A percentile compares a stretch with the other conserved stretches of the same genome.
Conservation (phyloP, 2,113 vertebrate genomes). For the Rhegmatorhina hoffmannsi region DNA sequence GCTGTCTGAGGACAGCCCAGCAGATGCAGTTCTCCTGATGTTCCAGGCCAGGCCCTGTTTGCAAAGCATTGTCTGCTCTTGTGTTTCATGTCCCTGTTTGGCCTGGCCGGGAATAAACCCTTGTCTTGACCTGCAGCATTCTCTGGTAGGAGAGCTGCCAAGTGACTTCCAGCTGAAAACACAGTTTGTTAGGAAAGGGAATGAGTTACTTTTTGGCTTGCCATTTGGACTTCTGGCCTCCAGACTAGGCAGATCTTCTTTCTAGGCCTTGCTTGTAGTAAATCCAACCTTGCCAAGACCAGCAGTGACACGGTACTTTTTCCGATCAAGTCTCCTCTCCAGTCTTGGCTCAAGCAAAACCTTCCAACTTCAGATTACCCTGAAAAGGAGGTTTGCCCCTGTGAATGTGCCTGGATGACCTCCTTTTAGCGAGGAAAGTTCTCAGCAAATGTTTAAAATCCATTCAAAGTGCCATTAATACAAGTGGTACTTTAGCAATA, state of each 20-base stretch:
- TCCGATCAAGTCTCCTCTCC: neutral
- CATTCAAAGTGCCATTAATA: neutral
- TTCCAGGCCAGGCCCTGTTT: neutral
- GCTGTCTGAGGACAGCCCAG: neutral
- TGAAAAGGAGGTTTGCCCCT: neutral
- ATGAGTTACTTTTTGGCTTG: neutral
- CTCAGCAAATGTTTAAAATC: neutral
- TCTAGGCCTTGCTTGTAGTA: neutral
- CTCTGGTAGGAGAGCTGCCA: conserved; percentile 34
- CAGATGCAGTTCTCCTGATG: neutral
- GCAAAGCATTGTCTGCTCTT: neutral
- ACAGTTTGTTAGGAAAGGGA: conserved; percentile 23
- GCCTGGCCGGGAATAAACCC: neutral
- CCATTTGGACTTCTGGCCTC: conserved; percentile 10
- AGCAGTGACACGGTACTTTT: neutral
- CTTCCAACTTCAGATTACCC: neutral
- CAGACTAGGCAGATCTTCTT: conserved; percentile 1
- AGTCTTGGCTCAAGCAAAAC: neutral
- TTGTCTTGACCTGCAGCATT: conserved; percentile 39
- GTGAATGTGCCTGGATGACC: neutral
- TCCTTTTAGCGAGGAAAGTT: neutral
- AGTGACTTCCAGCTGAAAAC: neutral
- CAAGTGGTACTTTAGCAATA: neutral
- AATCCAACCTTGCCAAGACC: conserved; percentile 5
- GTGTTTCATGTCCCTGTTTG: fast-evolving